Evolutionary conservation across 2,797 vertebrate species (phyloP), one percentile per base, ranked within the genome.

Genomic region (Schizopygopsis malacanthus): DNA sequence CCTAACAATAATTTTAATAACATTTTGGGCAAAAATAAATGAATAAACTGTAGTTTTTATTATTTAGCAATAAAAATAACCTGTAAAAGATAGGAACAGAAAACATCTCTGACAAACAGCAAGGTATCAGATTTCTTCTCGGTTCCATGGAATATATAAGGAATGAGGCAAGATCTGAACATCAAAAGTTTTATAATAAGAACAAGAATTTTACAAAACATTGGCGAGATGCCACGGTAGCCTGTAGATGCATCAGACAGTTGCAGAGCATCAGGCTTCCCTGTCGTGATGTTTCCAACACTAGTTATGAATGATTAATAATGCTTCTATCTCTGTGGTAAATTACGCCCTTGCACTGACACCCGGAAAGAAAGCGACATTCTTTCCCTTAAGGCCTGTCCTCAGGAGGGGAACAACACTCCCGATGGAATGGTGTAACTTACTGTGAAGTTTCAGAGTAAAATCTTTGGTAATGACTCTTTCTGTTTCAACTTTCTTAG

Each of bases 371-470:
- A 20, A 22, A 80, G 6, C 47, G 67, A 75, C 82, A 84, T 84
- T 87, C 67, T 65, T 84, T 75, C 77, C 81, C 69, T 67, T 54
- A 25, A 87, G 77, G 82, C 20, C 20, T 67, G 43, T 52, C 41
- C 67, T 43, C 47, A 79, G 18, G 76, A 84, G 59, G 56, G 47
- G 43, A 71, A 54, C 63, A 41, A 9, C 41, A 13, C 61, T 15
- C 22, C 41, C 25, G 25, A 50, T 25, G 28, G 56, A 67, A 39
- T 71, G 37, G 11, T 79, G 81, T 18, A 37, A 71, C 25, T 28
- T 11, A 43, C 43, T 47, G 3, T 41, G 4, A 28, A 56, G 37
- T 56, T 78, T 78, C 75, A 12, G 43, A 25, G 45, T 28, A 75
- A 63, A 11, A 43, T 79, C 18, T 76, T 54, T 81, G 25, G 12